These are phyloP conservation scores for Pomatorhinus ruficollis DNA, from an alignment of 2,113 vertebrate species.

Conservation along the genomic window DNA sequence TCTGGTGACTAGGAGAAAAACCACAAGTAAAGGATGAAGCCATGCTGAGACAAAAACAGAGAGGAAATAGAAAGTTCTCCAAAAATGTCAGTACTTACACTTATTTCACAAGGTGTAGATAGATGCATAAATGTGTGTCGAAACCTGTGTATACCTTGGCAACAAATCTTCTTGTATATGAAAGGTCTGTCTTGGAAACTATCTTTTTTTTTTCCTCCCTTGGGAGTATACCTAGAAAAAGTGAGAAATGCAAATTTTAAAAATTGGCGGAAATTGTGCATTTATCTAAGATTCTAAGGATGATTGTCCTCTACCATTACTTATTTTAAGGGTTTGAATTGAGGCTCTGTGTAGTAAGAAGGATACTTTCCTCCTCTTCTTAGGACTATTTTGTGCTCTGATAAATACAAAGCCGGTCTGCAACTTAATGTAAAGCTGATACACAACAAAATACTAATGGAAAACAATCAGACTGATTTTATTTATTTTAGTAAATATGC, in stretches of 20 bases:
- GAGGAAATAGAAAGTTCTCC: neutral
- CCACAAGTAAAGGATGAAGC: neutral
- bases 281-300: neutral
- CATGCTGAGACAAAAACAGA: neutral
- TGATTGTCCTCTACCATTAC: neutral
- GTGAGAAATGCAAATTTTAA: neutral
- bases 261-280: neutral
- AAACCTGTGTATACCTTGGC: neutral
- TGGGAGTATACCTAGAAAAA: neutral
- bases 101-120: neutral
- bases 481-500: neutral
- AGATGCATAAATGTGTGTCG: neutral
- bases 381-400: neutral
- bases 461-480: neutral
- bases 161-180: neutral
- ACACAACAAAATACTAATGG: neutral
- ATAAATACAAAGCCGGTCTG: neutral
- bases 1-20: neutral
- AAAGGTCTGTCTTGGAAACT: neutral
- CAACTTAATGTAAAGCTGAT: neutral
- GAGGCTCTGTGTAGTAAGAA: neutral
- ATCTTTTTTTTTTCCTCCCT: neutral
- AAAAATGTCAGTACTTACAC: neutral
- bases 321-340: neutral
- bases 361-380: neutral